Conservation (phyloP, 2,113 vertebrate species). For the Oenanthe oenanthe region DNA sequence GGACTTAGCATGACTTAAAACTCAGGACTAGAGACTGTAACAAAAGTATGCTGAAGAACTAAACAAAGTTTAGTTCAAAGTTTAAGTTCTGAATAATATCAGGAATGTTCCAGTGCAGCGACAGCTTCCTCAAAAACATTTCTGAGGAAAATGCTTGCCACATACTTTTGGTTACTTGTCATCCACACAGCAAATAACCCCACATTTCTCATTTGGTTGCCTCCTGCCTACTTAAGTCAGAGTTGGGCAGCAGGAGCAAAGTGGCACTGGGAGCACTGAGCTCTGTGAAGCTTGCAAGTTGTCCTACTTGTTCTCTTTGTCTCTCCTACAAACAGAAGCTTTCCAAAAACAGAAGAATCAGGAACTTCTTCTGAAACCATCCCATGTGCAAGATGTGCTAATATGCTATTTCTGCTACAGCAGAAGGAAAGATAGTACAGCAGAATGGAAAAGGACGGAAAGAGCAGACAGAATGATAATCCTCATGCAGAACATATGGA, state of each 20-base stretch:
- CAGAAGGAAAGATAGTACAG: background rate
- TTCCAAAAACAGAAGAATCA: background rate
- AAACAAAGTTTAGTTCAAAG: too few relatives aligned
- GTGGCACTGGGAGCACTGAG: background rate
- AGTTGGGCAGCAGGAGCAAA: background rate
- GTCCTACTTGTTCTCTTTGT: background rate
- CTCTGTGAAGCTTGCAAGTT: background rate
- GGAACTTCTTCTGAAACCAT: background rate
- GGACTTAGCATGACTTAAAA: background rate
- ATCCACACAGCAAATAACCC: background rate
- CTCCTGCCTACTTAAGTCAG: background rate
- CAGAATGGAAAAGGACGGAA: background rate
- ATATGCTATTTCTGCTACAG: background rate
- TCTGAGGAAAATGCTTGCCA: background rate
- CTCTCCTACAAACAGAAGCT: background rate
- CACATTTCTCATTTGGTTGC: background rate
- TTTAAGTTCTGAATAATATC: background rate
- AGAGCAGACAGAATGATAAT: background rate
- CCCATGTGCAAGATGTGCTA: background rate
- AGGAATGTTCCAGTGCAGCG: background rate
- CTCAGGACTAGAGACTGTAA: background rate
- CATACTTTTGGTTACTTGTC: background rate
- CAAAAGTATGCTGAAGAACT: background rate
- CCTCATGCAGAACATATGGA: conserved; percentile 12
- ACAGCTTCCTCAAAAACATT: background rate